Evolutionary conservation across 2,888 invertebrate genomes (phyloP).

Genomic region (Drosophila subquinaria): DNA sequence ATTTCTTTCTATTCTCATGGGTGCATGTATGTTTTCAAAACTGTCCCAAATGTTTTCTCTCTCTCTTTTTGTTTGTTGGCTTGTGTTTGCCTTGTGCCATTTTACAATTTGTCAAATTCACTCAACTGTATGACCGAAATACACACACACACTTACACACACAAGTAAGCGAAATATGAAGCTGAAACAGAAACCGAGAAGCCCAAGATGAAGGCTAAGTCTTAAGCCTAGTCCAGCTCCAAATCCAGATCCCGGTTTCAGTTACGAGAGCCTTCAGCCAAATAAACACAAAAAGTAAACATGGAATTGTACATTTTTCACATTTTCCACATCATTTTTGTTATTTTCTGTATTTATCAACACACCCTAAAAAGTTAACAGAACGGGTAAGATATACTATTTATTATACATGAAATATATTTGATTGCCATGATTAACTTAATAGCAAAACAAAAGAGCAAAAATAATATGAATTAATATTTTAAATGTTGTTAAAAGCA

Average conservation of each 20-base stretch:
- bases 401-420: neutral
- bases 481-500: too few relatives aligned
- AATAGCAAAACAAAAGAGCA: neutral
- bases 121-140: constrained; percentile 67
- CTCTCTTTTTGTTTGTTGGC: constrained; percentile 13
- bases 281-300: constrained; percentile 58
- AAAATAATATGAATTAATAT: neutral
- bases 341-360: constrained; percentile 36
- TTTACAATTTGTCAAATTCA: constrained; percentile 79
- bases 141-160: constrained; percentile 19
- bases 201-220: constrained; percentile 32
- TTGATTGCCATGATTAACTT: neutral
- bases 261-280: constrained; percentile 31
- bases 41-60: constrained; percentile 36
- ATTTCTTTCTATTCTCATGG: constrained; percentile 25
- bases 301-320: constrained; percentile 77
- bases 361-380: neutral
- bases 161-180: constrained; percentile 38
- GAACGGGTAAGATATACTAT: neutral
- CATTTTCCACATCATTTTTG: constrained; percentile 67
- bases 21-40: constrained; percentile 23
- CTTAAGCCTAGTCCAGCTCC: constrained; percentile 42
- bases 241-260: constrained; percentile 32
- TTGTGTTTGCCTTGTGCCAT: constrained; percentile 52
- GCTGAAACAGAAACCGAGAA: constrained; percentile 33